Percentiles rank a stretch among this genome's conserved stretches.
These are phyloP conservation scores for Oscheius sp. DNA, from an alignment of 2,888 invertebrate genomes.

Conservation along the genomic window DNA sequence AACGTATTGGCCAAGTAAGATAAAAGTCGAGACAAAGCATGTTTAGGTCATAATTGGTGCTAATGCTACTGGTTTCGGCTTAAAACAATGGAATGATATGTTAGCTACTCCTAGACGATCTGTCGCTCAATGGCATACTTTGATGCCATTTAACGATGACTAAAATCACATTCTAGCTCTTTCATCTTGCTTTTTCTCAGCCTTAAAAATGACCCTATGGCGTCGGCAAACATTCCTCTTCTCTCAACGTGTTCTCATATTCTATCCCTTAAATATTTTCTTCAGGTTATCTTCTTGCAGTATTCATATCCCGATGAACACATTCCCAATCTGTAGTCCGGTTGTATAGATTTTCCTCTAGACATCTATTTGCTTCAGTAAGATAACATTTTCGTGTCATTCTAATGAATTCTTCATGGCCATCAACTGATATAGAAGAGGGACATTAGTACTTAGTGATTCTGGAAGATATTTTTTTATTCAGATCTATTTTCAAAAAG, in stretches of 20 bases:
- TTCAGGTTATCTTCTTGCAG: constrained; percentile 2
- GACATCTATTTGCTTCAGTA: background rate
- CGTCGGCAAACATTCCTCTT: constrained; percentile 4
- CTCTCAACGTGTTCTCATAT: constrained; percentile 1
- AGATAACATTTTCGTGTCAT: background rate
- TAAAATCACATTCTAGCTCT: constrained; percentile 21
- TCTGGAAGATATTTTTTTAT: no score
- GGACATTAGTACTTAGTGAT: no score
- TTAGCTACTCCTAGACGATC: constrained; percentile 97
- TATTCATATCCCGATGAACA: constrained; percentile 4
- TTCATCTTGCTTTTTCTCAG: background rate
- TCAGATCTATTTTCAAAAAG: no score
- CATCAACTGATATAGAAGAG: background rate
- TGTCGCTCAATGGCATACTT: constrained; percentile 99
- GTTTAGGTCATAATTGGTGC: constrained; percentile 86
- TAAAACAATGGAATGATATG: constrained; percentile 97
- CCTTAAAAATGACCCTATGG: background rate
- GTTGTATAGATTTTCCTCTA: background rate
- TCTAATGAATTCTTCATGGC: background rate
- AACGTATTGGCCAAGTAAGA: constrained; percentile 88
- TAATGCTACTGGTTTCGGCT: constrained; percentile 82
- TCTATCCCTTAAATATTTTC: constrained; percentile 4
- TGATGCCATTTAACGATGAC: constrained; percentile 89
- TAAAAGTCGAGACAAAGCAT: background rate
- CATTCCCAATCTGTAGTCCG: background rate